Evolutionary conservation across 2,797 vertebrate species (phyloP), one percentile per base, ranked within the genome.

Genomic region (Tachyglossus aculeatus): DNA sequence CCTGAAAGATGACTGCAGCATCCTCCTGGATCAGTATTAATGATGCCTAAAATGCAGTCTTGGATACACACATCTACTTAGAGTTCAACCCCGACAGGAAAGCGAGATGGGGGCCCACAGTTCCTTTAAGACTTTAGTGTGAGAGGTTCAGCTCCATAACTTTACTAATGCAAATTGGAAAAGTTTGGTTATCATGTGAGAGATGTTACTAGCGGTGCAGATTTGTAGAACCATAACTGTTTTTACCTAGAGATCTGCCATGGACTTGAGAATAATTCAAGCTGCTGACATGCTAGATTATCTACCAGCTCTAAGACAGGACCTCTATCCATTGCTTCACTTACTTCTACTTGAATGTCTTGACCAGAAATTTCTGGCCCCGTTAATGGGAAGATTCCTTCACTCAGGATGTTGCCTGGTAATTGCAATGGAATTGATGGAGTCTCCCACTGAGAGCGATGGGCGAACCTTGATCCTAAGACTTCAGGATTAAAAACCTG

Each of bases 151-250:
- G 76, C 66, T 88, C 88, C 54, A 71, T 89, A 84, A 80, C 39
- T 80, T 90, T 64, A 44, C 67, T 81, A 86, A 84, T 67, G 55
- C 66, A 83, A 88, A 71, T 59, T 59, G 58, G 80, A 78, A 70
- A 87, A 80, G 60, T 86, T 87, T 84, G 58, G 63, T 84, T 90
- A 88, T 69, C 59, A 52, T 82, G 88, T 90, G 80, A 88, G 36
- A 88, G 82, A 88, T 85, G 63, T 58, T 66, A 65, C 65, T 85
- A 59, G 73, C 69, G 60, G n/a, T 57, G 65, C 67, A 71, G 77
- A 73, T 37, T 43, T n/a, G n/a, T 65, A 50, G 74, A 84, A 87
- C 58, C 56, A 13, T 58, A 60, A 44, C 51, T 53, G 71, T 70
- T 78, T 90, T 87, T 79, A 79, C 55, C 63, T 45, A 80, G 67